A percentile compares a stretch with the other conserved stretches of the same genome.
phyloP scores from a whole-genome alignment of 1,140 invertebrate genomes.

The Leptinotarsa defecta region DNA sequence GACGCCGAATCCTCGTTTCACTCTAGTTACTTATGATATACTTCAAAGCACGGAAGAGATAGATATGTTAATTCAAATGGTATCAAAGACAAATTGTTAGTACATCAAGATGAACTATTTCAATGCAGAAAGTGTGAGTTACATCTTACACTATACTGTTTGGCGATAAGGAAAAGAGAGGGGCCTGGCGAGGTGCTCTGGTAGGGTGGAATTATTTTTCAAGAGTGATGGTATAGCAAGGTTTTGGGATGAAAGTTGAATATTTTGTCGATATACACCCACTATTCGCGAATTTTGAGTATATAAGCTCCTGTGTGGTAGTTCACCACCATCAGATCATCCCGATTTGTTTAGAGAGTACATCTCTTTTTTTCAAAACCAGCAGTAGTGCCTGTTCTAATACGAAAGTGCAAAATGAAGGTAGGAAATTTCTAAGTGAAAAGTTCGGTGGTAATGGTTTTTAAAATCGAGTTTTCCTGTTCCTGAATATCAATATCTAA shows the following conservation, averaged over 20 bases:
- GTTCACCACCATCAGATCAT: slow-evolving; percentile 50
- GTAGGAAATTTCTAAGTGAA: slow-evolving; percentile 30
- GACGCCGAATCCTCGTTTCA: too few species aligned
- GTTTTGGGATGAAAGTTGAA: slow-evolving; percentile 54
- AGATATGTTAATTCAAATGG: neutral
- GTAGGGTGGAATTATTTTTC: slow-evolving; percentile 29
- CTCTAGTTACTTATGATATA: too few species aligned
- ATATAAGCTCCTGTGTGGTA: slow-evolving; percentile 48
- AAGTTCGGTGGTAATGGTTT: too few species aligned
- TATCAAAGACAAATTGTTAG: neutral
- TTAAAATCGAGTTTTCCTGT: too few species aligned
- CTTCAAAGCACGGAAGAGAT: neutral
- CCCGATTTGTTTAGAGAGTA: slow-evolving; percentile 27
- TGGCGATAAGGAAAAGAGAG: slow-evolving; percentile 11
- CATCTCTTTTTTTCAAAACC: neutral
- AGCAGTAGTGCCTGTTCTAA: neutral
- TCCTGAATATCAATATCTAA: too few species aligned
- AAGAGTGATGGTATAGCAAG: slow-evolving; percentile 36
- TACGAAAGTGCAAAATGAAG: slow-evolving; percentile 46
- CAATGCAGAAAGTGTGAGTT: slow-evolving; percentile 4
- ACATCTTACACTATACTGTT: slow-evolving; percentile 7
- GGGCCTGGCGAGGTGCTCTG: slow-evolving; percentile 14
- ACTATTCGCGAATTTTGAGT: slow-evolving; percentile 48
- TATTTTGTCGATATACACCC: slow-evolving; percentile 50
- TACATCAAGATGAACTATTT: slow-evolving; percentile 6